Base-by-base conservation (phyloP, 2,797 vertebrate genomes). In the Hephaestus fuliginosus region DNA sequence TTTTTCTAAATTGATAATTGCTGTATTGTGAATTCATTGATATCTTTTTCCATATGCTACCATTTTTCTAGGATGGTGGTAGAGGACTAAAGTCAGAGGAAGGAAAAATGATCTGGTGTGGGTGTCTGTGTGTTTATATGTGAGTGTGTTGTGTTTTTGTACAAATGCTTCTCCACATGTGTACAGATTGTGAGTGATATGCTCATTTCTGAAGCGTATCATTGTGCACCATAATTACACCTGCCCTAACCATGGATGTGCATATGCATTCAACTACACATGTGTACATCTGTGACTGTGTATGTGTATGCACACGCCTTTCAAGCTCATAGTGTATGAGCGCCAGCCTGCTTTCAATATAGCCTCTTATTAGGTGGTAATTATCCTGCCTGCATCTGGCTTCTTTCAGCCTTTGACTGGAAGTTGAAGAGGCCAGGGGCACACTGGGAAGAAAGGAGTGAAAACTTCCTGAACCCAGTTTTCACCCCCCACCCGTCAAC, bases 301-400 rank as follows among this genome's bases (percentile, higher is more conserved):
- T 68, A 39, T 72, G 67, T 80, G 62, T 70, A 63, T 20, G 72
- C 61, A 44, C 76, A 66, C 1, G 58, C 70, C 76, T 89, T 82
- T 86, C 70, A 83, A 81, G 74, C 87, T 81, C 68, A 70, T 81
- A 80, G 83, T 87, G 81, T 86, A 72, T 44, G 71, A 88, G 81
- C 81, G 67, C 88, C 89, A 89, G 93, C 88, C 95, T 96, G 95
- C 92, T 95, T 96, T 93, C 94, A 95, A 95, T 96, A 95, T 90
- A 93, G 86, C 78, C 89, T 95, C 94, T 92, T 96, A 95, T 96
- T 96, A 96, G 91, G 81, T 91, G 83, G 91, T 94, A 94, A 96
- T 96, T 96, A 96, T 95, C 93, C 87, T 86, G 87, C 87, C 83
- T 80, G 90, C 52, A 89, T 94, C 95, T 96, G 95, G 95, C 91